Conservation (phyloP, 2,888 invertebrate species). For the Lochmaea crataegi region DNA sequence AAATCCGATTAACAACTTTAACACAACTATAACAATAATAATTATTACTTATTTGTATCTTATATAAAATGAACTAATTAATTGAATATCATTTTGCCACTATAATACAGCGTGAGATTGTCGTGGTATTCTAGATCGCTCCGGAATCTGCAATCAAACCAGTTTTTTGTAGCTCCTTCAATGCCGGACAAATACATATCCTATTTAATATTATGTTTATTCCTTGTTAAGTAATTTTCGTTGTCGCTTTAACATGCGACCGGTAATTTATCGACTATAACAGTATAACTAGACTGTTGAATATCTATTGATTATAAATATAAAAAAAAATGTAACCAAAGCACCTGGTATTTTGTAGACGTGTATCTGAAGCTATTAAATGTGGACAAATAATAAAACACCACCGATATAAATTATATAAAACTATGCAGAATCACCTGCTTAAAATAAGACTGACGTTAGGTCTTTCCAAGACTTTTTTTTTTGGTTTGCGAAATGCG, state of each 20-base stretch:
- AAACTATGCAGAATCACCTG: conserved; percentile 28
- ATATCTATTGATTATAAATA: too few relatives aligned
- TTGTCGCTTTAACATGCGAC: conserved; percentile 7
- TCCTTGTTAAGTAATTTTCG: too few relatives aligned
- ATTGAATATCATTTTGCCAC: not conserved
- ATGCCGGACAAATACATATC: not conserved
- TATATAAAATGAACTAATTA: conserved; percentile 15
- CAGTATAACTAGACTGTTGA: too few relatives aligned
- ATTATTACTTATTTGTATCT: not conserved
- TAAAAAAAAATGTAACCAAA: conserved; percentile 8
- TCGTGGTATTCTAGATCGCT: conserved; percentile 6
- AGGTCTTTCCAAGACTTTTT: conserved; percentile 9
- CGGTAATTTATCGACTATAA: conserved; percentile 15
- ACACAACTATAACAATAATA: not conserved
- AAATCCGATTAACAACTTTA: not conserved
- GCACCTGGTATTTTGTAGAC: conserved; percentile 16
- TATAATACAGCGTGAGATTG: conserved; percentile 19
- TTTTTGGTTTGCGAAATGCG: conserved; percentile 19
- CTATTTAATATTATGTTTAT: not conserved
- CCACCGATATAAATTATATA: conserved; percentile 18
- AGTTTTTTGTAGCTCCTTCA: conserved; percentile 11
- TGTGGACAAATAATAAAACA: conserved; percentile 25
- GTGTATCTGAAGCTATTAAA: conserved; percentile 17
- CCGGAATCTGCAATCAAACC: conserved; percentile 12
- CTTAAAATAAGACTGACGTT: conserved; percentile 19